phyloP scores from a whole-genome alignment of 1,140 invertebrate species.

The Ruditapes philippinarum region DNA sequence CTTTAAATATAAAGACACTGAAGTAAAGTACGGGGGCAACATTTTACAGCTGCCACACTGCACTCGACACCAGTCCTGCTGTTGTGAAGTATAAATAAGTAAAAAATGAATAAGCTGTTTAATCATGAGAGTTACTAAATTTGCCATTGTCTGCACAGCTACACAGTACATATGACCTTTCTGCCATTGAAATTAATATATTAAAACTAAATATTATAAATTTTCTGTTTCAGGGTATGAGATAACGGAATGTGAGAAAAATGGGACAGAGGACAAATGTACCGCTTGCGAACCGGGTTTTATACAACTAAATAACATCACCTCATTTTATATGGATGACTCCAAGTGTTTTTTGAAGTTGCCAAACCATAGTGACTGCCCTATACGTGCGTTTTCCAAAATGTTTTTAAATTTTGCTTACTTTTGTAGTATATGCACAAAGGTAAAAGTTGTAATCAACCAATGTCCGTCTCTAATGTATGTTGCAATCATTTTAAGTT shows the following conservation, averaged over 20 bases:
- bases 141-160: background rate
- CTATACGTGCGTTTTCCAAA: background rate
- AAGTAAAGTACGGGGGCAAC: too few relatives aligned
- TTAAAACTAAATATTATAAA: background rate
- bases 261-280: conserved; percentile 4
- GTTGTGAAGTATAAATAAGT: background rate
- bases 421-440: too few relatives aligned
- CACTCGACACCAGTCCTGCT: too few relatives aligned
- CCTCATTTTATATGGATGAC: conserved; percentile 9
- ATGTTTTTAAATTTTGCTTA: too few relatives aligned
- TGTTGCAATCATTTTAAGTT: too few relatives aligned
- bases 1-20: too few relatives aligned
- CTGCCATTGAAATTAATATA: too few relatives aligned
- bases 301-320: background rate
- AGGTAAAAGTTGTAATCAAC: too few relatives aligned
- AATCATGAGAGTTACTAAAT: background rate
- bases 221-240: background rate
- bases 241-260: background rate
- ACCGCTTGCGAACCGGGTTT: background rate
- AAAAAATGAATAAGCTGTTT: background rate
- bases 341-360: background rate
- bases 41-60: too few relatives aligned
- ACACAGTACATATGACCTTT: background rate
- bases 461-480: too few relatives aligned
- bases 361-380: background rate